Evolutionary conservation across 2,888 invertebrate species (phyloP), one percentile per base, ranked within the genome.

Genomic region (Metacarcinus magister): DNA sequence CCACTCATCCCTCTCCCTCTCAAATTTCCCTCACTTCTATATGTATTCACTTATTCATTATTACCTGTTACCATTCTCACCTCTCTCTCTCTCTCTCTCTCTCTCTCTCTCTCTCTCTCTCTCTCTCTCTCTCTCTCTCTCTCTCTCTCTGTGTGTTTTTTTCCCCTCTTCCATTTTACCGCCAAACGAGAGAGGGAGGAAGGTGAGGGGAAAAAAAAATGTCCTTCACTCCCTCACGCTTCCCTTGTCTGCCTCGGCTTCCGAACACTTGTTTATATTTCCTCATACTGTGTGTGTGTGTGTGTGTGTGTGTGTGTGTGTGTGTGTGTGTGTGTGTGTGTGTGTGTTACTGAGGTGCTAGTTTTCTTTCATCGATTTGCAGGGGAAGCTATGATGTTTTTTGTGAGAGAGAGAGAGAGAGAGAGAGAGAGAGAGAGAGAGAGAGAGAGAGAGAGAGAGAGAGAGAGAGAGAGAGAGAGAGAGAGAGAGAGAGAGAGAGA

Each of bases 401-500:
- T 7, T 10, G 16, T 54, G 8, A 32, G 82, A 32, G 32, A 7
- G 32, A 8, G 32, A 28, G 13, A 32, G 82, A 82, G 1, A 32
- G 13, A 8, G 82, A 32, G 28, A 10, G 32, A 82, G 10, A 32
- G 5, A 10, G 13, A 28, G 10, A 32, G 82, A 32, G 32, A 32
- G 32, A 32, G 10, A 82, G 32, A 67, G 7, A 67, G 3, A n/a
- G 67, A 3, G 7, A 7, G 67, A 67, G 7, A 67, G 7, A n/a
- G 7, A 7, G n/a, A 2, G 7, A 67, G n/a, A 67, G 67, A 7
- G 7, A 3, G n/a, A n/a, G 2, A 67, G n/a, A 3, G n/a, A 67
- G n/a, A n/a, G 67, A 67, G 67, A 67, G 67, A 67, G 67, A 67
- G 67, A 67, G 67, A 67, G 67, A 67, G 67, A 67, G 67, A 67